Base-by-base conservation (phyloP, 2,797 vertebrate genomes). In the Falco novaeseelandiae region DNA sequence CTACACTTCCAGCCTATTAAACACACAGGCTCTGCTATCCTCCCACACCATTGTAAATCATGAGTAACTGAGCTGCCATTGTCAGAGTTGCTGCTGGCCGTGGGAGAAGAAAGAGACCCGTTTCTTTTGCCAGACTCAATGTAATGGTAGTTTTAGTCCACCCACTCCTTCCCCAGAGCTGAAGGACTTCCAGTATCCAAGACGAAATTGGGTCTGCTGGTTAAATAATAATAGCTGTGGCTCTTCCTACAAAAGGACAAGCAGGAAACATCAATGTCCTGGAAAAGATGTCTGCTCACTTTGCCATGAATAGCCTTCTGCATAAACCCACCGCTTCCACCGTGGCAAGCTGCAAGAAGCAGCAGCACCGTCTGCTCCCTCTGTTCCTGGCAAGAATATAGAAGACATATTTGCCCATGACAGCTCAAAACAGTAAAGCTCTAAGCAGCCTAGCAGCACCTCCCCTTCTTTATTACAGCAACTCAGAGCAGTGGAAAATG, bases 291-390 rank as follows among this genome's bases (percentile, higher is more conserved):
- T 22, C 74, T 89, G 79, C 55, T 81, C 70, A 65, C 72, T 88
- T 67, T 74, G 36, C 67, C 82, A 66, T 49, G 74, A 71, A 91
- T 4, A 89, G 30, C 57, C 72, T 91, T 73, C 51, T 95, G 48
- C 67, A 71, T 12, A 80, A 80, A 52, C 15, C 59, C 32, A 57
- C 12, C 18, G 5, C 80, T 72, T 90, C 58, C 62, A 82, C 54
- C 0, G 0, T 2, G 5, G 40, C 74, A 90, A 72, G 63, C 48
- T 89, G 72, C 42, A 86, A 89, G 67, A 66, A 87, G 84, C 63
- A 90, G 72, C 87, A 92, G 71, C 76, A 59, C 81, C 4, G 17
- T 80, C 95, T 96, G 92, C 89, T 93, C 78, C 51, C 36, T 81
- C 77, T 67, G 6, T 63, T 93, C 51, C 87, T 92, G 91, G 69